Percentiles rank a stretch among this genome's conserved stretches.
These are phyloP conservation scores for Tangara arthus DNA, from an alignment of 2,797 vertebrate species.

Conservation along the genomic window DNA sequence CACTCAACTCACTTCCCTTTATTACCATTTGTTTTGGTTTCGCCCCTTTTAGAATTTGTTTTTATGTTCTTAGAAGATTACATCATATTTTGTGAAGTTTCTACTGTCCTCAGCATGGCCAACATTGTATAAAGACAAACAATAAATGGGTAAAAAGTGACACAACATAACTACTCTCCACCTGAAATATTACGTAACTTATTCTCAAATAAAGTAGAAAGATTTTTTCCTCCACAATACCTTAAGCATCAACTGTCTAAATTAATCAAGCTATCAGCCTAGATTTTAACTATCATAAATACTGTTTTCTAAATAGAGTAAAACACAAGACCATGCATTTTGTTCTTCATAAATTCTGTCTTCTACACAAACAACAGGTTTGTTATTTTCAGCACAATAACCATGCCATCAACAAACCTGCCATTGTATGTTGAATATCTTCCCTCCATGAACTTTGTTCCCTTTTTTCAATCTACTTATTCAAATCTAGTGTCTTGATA, in stretches of 20 bases:
- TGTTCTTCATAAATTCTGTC: neutral
- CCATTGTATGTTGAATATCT: neutral
- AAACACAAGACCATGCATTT: neutral
- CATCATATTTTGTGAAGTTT: neutral
- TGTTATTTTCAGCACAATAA: neutral
- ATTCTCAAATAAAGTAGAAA: neutral
- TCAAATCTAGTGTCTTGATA: neutral
- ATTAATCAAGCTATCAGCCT: neutral
- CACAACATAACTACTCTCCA: neutral
- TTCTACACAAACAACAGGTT: neutral
- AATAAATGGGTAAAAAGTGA: neutral
- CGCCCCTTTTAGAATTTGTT: neutral
- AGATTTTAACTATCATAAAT: neutral
- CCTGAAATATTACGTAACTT: neutral
- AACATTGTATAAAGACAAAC: neutral
- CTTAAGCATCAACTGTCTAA: neutral
- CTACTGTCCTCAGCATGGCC: neutral
- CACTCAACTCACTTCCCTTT: fast-evolving
- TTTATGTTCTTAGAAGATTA: neutral
- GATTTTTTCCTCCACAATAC: neutral
- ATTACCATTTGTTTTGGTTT: neutral
- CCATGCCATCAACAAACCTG: neutral
- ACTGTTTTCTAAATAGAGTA: neutral
- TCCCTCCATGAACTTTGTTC: neutral
- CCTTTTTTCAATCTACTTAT: neutral